These are phyloP conservation scores for Hylomyscus alleni DNA, from an alignment of 2,797 vertebrate genomes.

Conservation along the genomic window DNA sequence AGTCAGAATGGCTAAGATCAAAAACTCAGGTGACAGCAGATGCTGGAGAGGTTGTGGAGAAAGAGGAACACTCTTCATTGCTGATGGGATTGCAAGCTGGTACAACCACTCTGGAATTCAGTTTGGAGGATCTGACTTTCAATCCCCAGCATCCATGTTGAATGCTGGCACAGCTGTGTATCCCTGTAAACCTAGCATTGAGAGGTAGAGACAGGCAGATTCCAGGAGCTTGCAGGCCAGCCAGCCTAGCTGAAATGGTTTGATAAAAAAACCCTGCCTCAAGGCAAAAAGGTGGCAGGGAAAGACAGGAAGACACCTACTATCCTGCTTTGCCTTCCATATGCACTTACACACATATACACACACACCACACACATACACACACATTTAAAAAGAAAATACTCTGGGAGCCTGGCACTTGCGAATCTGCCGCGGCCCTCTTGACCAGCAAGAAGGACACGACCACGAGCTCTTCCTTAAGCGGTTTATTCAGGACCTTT, in stretches of 20 bases:
- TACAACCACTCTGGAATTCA: too few species aligned
- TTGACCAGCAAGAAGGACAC: too few species aligned
- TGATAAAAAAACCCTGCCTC: neutral
- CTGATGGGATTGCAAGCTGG: too few species aligned
- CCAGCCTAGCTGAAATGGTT: neutral
- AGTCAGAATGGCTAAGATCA: too few species aligned
- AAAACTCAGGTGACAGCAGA: too few species aligned
- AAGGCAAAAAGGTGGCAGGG: neutral
- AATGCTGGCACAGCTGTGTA: neutral
- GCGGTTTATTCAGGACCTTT: too few species aligned
- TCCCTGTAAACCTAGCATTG: neutral
- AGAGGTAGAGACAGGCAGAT: neutral
- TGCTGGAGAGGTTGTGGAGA: too few species aligned
- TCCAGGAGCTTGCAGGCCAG: neutral
- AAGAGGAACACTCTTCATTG: too few species aligned
- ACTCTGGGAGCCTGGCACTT: neutral
- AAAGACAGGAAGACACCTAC: neutral
- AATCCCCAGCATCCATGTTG: neutral
- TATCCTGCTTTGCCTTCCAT: neutral
- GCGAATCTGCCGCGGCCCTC: too few species aligned
- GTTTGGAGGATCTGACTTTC: neutral
- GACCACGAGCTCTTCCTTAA: too few species aligned
- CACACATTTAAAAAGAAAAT: neutral
- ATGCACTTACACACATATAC: neutral
- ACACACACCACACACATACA: neutral